Evolutionary conservation across 2,888 invertebrate genomes (phyloP), one percentile per base, ranked within the genome.

Genomic region (Ecdyonurus torrentis): DNA sequence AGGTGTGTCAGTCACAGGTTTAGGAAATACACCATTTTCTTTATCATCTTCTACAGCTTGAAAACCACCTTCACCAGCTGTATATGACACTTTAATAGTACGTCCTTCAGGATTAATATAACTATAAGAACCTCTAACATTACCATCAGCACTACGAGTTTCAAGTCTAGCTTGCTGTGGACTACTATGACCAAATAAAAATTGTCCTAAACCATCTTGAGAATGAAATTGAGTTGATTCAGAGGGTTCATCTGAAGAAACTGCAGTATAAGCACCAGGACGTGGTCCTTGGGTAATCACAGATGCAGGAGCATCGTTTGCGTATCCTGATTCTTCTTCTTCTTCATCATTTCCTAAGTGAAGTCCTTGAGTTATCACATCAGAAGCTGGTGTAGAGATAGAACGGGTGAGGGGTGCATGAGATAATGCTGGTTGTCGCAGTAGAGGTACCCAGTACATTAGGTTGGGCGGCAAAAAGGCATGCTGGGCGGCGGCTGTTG

Each of bases 161-260:
- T 89, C 88, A 55, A 85, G 81, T 72, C 87, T 84, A 2, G 86
- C 79, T 63, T 87, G 87, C 70, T 87, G 83, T 59, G 87, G 86
- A 2, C 85, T 83, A 64, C 82, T 78, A 72, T 87, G 88, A 0
- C 88, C 88, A 68, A 86, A 88, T 0, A 81, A 79, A 69, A 85
- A 86, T 19, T 83, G 83, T 1, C 88, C 88, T n/a, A 63, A 52
- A 15, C 75, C 76, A 67, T 77, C 77, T 71, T 87, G 87, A 0
- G 86, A 86, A 70, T 87, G 86, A 72, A 81, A 87, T 69, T 87
- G 87, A 64, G 81, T 78, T 0, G 86, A 85, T 65, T 83, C 77
- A 72, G 55, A 55, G 7, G n/a, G 19, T 55, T 55, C 55, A 22
- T 55, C 55, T 10, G 55, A 55, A 22, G 55, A 55, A 7, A 55